Evolutionary conservation across 2,113 vertebrate species (phyloP).

Genomic region (Elanoides forficatus): DNA sequence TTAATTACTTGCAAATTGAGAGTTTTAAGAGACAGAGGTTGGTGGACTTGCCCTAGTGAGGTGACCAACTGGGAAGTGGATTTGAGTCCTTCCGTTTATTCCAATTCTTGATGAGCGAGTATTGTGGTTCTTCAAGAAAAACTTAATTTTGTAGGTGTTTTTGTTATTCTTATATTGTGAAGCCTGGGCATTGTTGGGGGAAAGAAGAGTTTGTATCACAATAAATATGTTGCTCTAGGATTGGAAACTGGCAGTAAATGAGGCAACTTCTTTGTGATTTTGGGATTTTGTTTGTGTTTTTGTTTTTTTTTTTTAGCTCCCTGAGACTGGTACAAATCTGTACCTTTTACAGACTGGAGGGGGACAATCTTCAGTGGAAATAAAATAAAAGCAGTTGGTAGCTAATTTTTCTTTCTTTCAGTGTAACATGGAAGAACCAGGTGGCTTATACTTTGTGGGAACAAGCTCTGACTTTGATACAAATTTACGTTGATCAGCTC

Average conservation of each 20-base stretch:
- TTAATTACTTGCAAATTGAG: background rate
- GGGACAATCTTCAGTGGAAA: background rate
- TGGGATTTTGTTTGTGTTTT: background rate
- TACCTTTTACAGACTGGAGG: background rate
- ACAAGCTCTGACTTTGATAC: background rate
- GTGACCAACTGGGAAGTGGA: background rate
- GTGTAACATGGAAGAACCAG: background rate
- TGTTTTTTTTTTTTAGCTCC: background rate
- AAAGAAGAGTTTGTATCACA: background rate
- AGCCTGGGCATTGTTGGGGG: rapidly evolving
- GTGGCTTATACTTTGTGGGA: background rate
- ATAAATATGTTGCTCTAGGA: background rate
- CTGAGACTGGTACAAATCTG: background rate
- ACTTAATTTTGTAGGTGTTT: background rate
- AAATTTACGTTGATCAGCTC: background rate
- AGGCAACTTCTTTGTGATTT: background rate
- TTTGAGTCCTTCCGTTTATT: background rate
- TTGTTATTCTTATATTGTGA: background rate
- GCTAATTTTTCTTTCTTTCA: background rate
- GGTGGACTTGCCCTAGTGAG: background rate
- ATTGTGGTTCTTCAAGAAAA: background rate
- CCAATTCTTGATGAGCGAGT: background rate
- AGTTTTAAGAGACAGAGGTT: background rate
- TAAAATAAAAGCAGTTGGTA: background rate
- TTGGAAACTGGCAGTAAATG: background rate